These are phyloP conservation scores for Anguilla megastoma DNA, from an alignment of 2,797 vertebrate genomes.

Conservation along the genomic window DNA sequence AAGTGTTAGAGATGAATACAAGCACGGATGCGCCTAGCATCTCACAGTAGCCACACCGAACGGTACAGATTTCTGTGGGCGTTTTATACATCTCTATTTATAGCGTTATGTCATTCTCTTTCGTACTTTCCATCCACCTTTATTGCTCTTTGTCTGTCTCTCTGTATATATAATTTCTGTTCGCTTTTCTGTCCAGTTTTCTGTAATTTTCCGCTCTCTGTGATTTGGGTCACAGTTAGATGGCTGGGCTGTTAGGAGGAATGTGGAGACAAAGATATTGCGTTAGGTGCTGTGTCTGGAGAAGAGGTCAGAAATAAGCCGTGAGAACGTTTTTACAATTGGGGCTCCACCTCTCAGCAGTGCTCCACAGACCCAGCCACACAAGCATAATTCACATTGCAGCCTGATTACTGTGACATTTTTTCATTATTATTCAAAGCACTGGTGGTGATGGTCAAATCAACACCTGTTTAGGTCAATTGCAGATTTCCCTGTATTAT, in stretches of 20 bases:
- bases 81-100: background rate
- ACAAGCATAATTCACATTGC: background rate
- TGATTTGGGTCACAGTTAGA: conserved; percentile 46
- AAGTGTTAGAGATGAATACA: background rate
- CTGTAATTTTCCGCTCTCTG: conserved; percentile 40
- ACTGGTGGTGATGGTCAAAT: background rate
- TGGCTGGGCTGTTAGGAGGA: conserved; percentile 39
- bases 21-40: background rate
- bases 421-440: background rate
- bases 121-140: background rate
- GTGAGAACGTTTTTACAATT: conserved; percentile 10
- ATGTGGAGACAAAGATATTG: conserved; percentile 38
- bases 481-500: background rate
- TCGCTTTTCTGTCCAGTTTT: conserved; percentile 6
- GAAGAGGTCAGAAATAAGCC: background rate
- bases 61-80: background rate
- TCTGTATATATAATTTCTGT: background rate
- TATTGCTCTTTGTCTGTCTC: background rate
- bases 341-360: conserved; percentile 57
- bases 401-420: background rate
- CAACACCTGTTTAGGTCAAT: background rate
- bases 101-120: background rate
- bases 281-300: background rate
- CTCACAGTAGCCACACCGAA: background rate
- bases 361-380: conserved; percentile 57